These are phyloP conservation scores for Pygoscelis adeliae DNA, from an alignment of 2,113 vertebrate genomes.

Conservation along the genomic window DNA sequence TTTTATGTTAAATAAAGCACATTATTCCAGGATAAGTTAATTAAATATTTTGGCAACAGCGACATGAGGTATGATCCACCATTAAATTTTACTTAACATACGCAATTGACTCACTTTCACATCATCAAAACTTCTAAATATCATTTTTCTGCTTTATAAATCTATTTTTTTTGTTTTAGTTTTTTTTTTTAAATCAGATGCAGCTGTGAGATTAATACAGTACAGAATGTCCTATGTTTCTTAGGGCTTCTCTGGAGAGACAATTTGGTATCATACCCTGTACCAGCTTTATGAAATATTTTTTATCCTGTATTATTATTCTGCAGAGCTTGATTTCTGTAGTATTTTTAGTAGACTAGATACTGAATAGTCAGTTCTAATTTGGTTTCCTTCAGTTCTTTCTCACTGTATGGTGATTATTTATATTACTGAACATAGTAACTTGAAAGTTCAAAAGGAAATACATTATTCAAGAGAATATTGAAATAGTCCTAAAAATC, in stretches of 20 bases:
- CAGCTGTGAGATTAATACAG: neutral
- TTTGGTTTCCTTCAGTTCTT: neutral
- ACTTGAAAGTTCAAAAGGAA: neutral
- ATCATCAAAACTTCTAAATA: neutral
- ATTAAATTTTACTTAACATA: neutral
- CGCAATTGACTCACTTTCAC: neutral
- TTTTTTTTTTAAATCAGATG: neutral
- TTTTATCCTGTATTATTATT: neutral
- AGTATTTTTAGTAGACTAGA: conserved; percentile 14
- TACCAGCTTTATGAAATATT: neutral
- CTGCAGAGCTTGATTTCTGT: neutral
- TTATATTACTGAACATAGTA: neutral
- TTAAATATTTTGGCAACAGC: neutral
- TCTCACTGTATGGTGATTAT: neutral
- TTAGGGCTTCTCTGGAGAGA: neutral
- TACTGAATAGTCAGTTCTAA: neutral
- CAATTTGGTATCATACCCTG: neutral
- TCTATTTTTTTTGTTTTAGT: neutral
- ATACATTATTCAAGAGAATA: neutral
- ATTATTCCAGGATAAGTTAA: neutral
- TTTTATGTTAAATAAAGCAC: neutral
- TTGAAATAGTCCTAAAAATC: neutral
- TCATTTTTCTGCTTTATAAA: neutral
- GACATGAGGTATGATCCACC: neutral
- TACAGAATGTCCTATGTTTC: neutral